Base-by-base conservation (phyloP, 2,888 invertebrate genomes). In the Dendrolimus houi region DNA sequence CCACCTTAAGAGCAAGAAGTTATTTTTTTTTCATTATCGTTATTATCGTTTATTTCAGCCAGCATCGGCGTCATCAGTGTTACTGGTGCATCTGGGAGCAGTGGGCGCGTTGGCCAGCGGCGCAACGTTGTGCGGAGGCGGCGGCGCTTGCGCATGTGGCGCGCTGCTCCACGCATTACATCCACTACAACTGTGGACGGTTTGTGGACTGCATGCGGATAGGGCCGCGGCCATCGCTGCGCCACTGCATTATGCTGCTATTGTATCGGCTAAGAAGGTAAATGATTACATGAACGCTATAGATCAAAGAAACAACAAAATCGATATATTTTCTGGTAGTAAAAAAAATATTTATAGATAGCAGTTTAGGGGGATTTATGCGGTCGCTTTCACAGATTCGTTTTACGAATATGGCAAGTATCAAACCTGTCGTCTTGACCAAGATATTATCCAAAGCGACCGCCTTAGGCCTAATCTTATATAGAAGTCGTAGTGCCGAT, bases 171-270 rank as follows among this genome's bases (percentile, higher is more conserved):
- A 94, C 41, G 91, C 95, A 6, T 88, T 96, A 55, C 94, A 96
- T 70, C 95, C 95, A 6, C 88, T 96, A 60, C 94, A 94, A 53
- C 85, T 95, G 63, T 96, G 96, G 96, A 96, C 95, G 2, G 93
- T 96, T 47, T 95, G 95, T 66, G 96, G 95, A 7, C 89, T 96
- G 61, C 96, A 96, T 73, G 95, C 94, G 59, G 95, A 95, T 81
- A 90, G 95, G 61, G 96, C 95, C 63, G 95, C 95, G 61, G 96
- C 96, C 54, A 96, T 96, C 57, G 94, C 95, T 0, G 94, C 95
- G 0, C 96, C 96, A 0, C 81, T 96, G 60, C 96, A 96, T 75
- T 96, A 96, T 81, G 94, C 94, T 41, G 94, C 95, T 56, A 90
- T 96, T 59, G 95, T 96, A 29, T 95, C 94, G 53, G 93, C 94